Percentiles rank a stretch among this genome's conserved stretches.
These are phyloP conservation scores for Frankliniella intonsa DNA, from an alignment of 2,888 invertebrate species.

Conservation along the genomic window DNA sequence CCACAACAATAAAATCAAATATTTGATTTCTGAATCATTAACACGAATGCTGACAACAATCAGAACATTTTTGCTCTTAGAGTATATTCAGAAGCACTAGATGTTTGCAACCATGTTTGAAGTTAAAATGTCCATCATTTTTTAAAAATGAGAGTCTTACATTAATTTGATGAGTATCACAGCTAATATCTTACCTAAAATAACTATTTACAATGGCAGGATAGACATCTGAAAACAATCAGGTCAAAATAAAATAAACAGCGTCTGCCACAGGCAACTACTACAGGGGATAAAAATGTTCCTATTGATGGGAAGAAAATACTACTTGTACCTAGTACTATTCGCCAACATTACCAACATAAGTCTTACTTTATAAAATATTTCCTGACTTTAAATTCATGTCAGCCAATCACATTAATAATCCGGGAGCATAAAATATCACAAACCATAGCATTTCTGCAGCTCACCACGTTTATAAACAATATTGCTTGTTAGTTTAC, in stretches of 20 bases:
- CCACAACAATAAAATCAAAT: neutral
- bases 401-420: neutral
- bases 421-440: neutral
- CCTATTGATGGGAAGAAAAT: neutral
- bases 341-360: neutral
- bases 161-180: slow-evolving; percentile 14
- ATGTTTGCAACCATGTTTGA: neutral
- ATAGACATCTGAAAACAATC: neutral
- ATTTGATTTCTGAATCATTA: neutral
- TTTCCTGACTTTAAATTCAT: neutral
- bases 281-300: neutral
- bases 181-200: neutral
- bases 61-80: neutral
- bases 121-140: neutral
- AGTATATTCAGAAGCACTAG: neutral
- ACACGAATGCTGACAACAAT: neutral
- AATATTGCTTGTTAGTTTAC: neutral
- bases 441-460: neutral
- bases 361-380: neutral
- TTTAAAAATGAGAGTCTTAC: neutral
- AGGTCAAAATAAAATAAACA: neutral
- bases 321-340: neutral
- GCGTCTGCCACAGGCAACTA: neutral
- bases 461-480: neutral
- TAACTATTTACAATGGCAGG: slow-evolving; percentile 17